Evolutionary conservation across 2,888 invertebrate species (phyloP), one percentile per base, ranked within the genome.

Genomic region (Ferdinandea cuprea): DNA sequence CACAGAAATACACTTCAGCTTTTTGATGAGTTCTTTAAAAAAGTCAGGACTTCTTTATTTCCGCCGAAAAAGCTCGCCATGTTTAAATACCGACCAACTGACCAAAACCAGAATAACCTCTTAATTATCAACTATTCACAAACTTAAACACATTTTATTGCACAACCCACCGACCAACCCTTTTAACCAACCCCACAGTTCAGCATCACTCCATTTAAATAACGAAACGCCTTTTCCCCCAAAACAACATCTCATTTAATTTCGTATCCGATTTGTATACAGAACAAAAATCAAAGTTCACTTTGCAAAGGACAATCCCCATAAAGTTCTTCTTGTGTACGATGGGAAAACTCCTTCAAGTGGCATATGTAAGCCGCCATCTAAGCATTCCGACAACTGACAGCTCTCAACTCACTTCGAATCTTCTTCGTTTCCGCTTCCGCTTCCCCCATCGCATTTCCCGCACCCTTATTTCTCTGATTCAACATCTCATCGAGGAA

Each of bases 401-500:
- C 79, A 79, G 79, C 54, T 66, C 61, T 79, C 68, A 74, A 68
- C 80, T 74, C 63, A 74, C 74, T 74, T 65, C 59, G 61, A 59
- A 72, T 68, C 35, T 30, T 35, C 21, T 13, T 19, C 42, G 35
- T 28, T 48, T 35, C 56, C 63, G 37, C 48, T 13, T 5, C 6
- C 13, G n/a, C n/a, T 19, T 44, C 25, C 61, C 11, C 42, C 37
- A 35, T 35, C 44, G 35, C 5, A 69, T 59, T 58, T 28, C 13
- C 6, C 32, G n/a, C n/a, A n/a, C 6, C 32, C 1, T 15, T 3
- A 28, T 3, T 56, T 52, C 32, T 44, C 61, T 65, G 65, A 71
- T 76, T 71, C 71, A 73, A 66, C 81, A 81, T 72, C 77, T 83
- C 77, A 72, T 68, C 77, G 72, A 44, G 44, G 19, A 77, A 72